phyloP scores from a whole-genome alignment of 2,113 vertebrate genomes.

The Hemibagrus wyckioides region DNA sequence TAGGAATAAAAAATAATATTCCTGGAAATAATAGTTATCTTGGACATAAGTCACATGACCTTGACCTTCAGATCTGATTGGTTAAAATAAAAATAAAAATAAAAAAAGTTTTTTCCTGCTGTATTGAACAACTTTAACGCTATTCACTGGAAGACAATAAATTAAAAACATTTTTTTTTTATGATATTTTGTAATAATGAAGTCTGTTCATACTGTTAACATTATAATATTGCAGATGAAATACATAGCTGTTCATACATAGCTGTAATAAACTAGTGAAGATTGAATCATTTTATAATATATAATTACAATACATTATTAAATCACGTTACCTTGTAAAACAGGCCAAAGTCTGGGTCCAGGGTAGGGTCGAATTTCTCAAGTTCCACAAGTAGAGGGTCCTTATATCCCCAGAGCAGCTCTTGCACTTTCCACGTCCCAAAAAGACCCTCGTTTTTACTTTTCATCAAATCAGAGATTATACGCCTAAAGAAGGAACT shows the following conservation, averaged over 20 bases:
- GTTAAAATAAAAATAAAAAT: too few relatives aligned
- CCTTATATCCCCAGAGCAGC: constrained; percentile 92
- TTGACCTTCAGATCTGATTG: not conserved
- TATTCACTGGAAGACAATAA: not conserved
- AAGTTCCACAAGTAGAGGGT: constrained; percentile 76
- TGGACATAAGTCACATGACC: not conserved
- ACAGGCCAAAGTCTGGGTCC: constrained; percentile 84
- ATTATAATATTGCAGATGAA: not conserved
- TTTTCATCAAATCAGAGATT: constrained; percentile 68
- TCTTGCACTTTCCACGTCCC: constrained; percentile 75
- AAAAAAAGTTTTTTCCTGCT: not conserved
- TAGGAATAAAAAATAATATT: not conserved
- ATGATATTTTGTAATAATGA: not conserved
- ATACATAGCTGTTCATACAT: not conserved
- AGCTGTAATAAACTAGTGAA: not conserved
- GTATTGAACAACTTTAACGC: not conserved
- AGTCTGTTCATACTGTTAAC: not conserved
- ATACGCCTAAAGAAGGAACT: fast-evolving
- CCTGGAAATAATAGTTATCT: not conserved
- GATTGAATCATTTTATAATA: not conserved
- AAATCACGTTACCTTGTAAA: constrained; percentile 77
- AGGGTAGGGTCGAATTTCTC: constrained; percentile 51
- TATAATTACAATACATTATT: too few relatives aligned
- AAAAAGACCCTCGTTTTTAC: constrained; percentile 74
- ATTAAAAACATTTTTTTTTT: not conserved